Conservation (phyloP, 1,140 invertebrate genomes). For the Dinothrombium tinctorium region DNA sequence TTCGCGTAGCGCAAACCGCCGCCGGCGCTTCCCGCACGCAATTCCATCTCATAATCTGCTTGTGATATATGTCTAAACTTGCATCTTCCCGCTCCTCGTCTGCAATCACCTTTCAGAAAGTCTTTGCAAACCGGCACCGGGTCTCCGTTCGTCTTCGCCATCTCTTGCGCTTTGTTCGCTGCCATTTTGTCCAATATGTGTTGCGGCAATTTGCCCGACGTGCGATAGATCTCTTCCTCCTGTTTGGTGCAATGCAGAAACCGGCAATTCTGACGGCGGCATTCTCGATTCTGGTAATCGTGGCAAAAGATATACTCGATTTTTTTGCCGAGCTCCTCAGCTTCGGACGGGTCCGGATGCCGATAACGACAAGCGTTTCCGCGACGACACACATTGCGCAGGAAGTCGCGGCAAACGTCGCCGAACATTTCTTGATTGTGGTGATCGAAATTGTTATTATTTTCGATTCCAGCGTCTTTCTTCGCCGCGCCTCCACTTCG, state of each 20-base stretch:
- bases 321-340: conserved; percentile 13
- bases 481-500: too few species aligned
- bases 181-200: conserved; percentile 23
- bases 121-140: conserved; percentile 46
- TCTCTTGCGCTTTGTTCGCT: neutral
- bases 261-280: conserved; percentile 35
- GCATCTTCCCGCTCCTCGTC: conserved; percentile 28
- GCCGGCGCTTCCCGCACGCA: neutral
- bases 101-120: conserved; percentile 44
- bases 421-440: too few species aligned
- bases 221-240: conserved; percentile 46
- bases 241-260: conserved; percentile 52
- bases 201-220: conserved; percentile 37
- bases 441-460: too few species aligned
- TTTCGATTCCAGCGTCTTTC: too few species aligned
- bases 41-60: conserved; percentile 3
- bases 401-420: conserved; percentile 29
- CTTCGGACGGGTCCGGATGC: conserved; percentile 31
- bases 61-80: conserved; percentile 29
- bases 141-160: neutral
- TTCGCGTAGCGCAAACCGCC: too few species aligned
- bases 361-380: conserved; percentile 50
- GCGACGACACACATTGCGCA: conserved; percentile 41
- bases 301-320: conserved; percentile 42
- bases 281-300: conserved; percentile 52